Evolutionary conservation across 2,888 invertebrate genomes (phyloP).

Genomic region (Allygus modestus): DNA sequence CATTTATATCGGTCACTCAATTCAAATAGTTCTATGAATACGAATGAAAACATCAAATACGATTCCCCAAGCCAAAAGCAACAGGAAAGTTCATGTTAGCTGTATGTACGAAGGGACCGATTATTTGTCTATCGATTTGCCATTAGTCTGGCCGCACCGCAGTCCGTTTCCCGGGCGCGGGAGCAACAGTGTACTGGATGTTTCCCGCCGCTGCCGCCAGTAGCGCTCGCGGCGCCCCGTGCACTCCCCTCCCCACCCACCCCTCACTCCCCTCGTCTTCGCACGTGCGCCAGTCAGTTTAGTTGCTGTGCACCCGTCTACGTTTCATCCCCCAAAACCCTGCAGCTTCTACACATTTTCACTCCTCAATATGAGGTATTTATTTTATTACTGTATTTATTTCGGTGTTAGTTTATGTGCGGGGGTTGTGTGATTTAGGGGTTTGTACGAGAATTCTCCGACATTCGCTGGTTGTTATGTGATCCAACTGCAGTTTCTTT

Average conservation of each 20-base stretch:
- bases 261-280: background rate
- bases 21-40: too few species aligned
- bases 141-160: constrained; percentile 40
- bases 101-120: constrained; percentile 24
- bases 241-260: background rate
- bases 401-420: background rate
- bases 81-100: constrained; percentile 8
- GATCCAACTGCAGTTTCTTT: background rate
- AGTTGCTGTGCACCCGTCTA: constrained; percentile 1
- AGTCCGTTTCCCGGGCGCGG: constrained; percentile 7
- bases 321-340: background rate
- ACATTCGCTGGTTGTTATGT: background rate
- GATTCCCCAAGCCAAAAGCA: constrained; percentile 2
- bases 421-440: background rate
- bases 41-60: background rate
- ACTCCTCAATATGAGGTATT: constrained; percentile 31
- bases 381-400: background rate
- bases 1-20: background rate
- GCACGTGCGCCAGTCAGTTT: background rate
- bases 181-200: constrained; percentile 10
- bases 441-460: background rate
- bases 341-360: background rate
- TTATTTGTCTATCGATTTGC: constrained; percentile 50
- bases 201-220: background rate
- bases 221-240: background rate